These are phyloP conservation scores for Acleris laterana DNA, from an alignment of 2,888 invertebrate species.

Conservation along the genomic window DNA sequence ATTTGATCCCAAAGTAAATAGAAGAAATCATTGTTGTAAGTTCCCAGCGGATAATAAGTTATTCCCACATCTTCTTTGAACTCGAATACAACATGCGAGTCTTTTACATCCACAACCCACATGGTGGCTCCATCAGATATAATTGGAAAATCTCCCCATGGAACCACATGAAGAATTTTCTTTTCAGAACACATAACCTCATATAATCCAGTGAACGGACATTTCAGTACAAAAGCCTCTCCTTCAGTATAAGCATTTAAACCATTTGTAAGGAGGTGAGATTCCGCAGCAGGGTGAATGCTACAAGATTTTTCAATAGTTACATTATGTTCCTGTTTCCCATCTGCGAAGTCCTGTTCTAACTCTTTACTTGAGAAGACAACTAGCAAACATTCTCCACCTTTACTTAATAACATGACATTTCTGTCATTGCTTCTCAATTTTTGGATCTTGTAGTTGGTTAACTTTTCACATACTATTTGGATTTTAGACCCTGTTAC, in stretches of 20 bases:
- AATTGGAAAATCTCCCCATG: conserved; percentile 61
- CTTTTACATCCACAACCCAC: conserved; percentile 62
- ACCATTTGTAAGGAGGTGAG: conserved; percentile 48
- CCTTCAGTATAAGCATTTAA: conserved; percentile 51
- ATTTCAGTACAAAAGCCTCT: conserved; percentile 52
- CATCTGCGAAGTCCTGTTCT: conserved; percentile 48
- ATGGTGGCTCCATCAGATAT: conserved; percentile 57
- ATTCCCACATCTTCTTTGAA: conserved; percentile 52
- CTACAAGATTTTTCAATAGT: conserved; percentile 53
- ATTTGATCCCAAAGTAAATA: conserved; percentile 55
- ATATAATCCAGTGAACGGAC: conserved; percentile 60
- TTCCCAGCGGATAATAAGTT: conserved; percentile 58
- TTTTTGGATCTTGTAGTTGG: conserved; percentile 59
- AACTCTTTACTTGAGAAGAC: conserved; percentile 53
- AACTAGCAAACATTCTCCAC: conserved; percentile 60
- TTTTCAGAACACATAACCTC: conserved; percentile 49
- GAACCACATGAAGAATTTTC: conserved; percentile 49
- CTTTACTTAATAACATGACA: conserved; percentile 63
- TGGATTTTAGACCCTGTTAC: conserved; percentile 49
- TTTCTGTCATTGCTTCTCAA: conserved; percentile 47
- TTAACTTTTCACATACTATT: conserved; percentile 50
- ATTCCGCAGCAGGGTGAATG: conserved; percentile 29
- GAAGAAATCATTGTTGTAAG: conserved; percentile 61
- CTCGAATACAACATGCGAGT: conserved; percentile 52
- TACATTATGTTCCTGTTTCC: conserved; percentile 48